phyloP scores from a whole-genome alignment of 1,140 invertebrate species.

The Aphidius gifuensis region DNA sequence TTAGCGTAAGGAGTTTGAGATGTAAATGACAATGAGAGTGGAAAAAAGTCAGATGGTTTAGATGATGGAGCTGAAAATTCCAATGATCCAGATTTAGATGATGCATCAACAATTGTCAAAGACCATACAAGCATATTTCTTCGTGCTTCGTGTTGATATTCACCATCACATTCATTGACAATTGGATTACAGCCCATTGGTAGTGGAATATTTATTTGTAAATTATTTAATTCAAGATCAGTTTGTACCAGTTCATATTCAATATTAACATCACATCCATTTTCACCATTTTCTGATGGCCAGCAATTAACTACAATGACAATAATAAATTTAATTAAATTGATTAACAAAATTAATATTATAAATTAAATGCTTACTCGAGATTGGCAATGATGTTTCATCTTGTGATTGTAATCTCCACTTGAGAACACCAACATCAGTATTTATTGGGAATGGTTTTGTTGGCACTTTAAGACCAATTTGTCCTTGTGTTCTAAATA shows the following conservation, averaged over 20 bases:
- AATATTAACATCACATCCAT: slow-evolving; percentile 95
- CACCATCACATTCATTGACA: slow-evolving; percentile 92
- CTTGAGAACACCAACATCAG: slow-evolving; percentile 96
- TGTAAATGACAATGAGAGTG: slow-evolving; percentile 81
- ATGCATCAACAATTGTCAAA: slow-evolving; percentile 82
- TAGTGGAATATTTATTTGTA: slow-evolving; percentile 88
- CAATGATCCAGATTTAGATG: slow-evolving; percentile 84
- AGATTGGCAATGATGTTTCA: slow-evolving; percentile 78
- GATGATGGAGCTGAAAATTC: slow-evolving; percentile 85
- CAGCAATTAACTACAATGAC: slow-evolving; percentile 88
- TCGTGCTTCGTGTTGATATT: slow-evolving; percentile 82
- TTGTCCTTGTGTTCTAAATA: slow-evolving; percentile 71
- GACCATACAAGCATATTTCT: slow-evolving; percentile 84
- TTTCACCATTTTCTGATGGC: slow-evolving; percentile 90
- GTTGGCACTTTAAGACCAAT: slow-evolving; percentile 88
- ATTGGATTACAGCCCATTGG: slow-evolving; percentile 76
- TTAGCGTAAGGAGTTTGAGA: slow-evolving; percentile 84
- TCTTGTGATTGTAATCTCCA: slow-evolving; percentile 87
- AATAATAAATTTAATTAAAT: slow-evolving; percentile 1
- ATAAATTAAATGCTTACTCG: slow-evolving; percentile 58
- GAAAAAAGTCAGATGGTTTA: slow-evolving; percentile 91
- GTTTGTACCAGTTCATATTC: slow-evolving; percentile 91
- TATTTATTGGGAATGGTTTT: slow-evolving; percentile 92
- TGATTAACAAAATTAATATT: too few species aligned
- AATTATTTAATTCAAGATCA: slow-evolving; percentile 84